Percentiles rank a stretch among this genome's conserved stretches.
These are phyloP conservation scores for Drosophila seclusa DNA, from an alignment of 2,888 invertebrate species.

Conservation along the genomic window DNA sequence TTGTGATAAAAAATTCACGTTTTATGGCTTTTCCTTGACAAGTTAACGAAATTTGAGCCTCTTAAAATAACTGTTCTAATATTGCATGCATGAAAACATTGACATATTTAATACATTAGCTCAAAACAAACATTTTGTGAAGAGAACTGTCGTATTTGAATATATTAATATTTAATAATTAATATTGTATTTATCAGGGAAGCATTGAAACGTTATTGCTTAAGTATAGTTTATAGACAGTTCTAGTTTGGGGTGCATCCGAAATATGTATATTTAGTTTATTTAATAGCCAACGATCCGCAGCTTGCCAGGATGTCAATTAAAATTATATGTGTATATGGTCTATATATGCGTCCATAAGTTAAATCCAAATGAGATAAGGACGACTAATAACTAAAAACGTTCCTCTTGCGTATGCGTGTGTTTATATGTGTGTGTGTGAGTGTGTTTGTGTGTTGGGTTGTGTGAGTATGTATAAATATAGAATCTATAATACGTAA, in stretches of 20 bases:
- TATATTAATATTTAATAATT: constrained; percentile 20
- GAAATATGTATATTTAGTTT: constrained; percentile 9
- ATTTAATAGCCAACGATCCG: constrained; percentile 52
- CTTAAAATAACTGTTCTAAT: constrained; percentile 6
- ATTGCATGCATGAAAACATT: constrained; percentile 20
- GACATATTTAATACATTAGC: constrained; percentile 25
- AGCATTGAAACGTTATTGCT: constrained; percentile 33
- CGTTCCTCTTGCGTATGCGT: constrained; percentile 28
- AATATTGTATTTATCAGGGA: constrained; percentile 31
- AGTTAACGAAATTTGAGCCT: background rate
- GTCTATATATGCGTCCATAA: constrained; percentile 27
- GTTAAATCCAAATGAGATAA: constrained; percentile 65
- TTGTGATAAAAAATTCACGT: constrained; percentile 26
- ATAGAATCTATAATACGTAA: constrained; percentile 60
- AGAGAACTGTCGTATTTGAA: constrained; percentile 19
- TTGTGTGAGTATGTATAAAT: constrained; percentile 3
- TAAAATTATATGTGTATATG: constrained; percentile 30
- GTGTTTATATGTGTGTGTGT: constrained; percentile 20
- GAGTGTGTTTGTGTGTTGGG: constrained; percentile 5
- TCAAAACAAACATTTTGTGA: constrained; percentile 15
- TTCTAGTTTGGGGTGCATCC: constrained; percentile 6
- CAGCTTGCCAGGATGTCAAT: constrained; percentile 30
- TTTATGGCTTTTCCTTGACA: constrained; percentile 1
- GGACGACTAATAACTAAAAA: constrained; percentile 58
- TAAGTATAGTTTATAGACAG: constrained; percentile 31